Base-by-base conservation (phyloP, 2,113 vertebrate genomes). In the Salvator merianae region DNA sequence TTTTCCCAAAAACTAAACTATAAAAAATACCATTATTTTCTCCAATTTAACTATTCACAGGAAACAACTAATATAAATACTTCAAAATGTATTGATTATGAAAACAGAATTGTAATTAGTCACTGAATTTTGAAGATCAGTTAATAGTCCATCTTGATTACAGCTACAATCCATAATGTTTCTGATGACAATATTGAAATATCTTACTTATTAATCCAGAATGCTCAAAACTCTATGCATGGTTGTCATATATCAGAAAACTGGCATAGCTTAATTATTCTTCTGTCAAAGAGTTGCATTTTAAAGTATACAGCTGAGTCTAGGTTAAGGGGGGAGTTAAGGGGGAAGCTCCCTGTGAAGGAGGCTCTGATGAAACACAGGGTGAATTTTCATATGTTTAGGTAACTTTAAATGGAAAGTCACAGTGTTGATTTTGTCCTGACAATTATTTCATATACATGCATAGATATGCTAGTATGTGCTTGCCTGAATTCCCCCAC, bases 41-140 rank as follows among this genome's bases (percentile, higher is more conserved):
- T 3, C n/a, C 36, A 62, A 79, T 55, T 38, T 63, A 34, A 9
- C 28, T 81, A 30, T 50, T 40, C 47, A 53, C 47, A 80, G 32
- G 10, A 82, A 77, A 69, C 16, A 40, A 0, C 75, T 63, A 6
- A 36, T 20, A 68, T 40, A 62, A 40, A 36, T 63, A 84, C 79
- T 86, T 83, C 40, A 68, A 9, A 1, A 30, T 40, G 2, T 1
- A 75, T 43, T 28, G n/a, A 40, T 89, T 78, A n/a, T 22, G 40
- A 80, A 50, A 71, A 14, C 40, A 84, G 2, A 83, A 65, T 70
- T n/a, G 24, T 55, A 86, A 26, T 71, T 85, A 86, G 53, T 16
- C 70, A 43, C 65, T 83, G 81, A 81, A 59, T 87, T 13, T 73
- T 73, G 36, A 8, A 55, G 2, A 81, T 40, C 22, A 59, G 36